Evolutionary conservation across 1,140 invertebrate species (phyloP).

Genomic region (Lasioglossum albipes): DNA sequence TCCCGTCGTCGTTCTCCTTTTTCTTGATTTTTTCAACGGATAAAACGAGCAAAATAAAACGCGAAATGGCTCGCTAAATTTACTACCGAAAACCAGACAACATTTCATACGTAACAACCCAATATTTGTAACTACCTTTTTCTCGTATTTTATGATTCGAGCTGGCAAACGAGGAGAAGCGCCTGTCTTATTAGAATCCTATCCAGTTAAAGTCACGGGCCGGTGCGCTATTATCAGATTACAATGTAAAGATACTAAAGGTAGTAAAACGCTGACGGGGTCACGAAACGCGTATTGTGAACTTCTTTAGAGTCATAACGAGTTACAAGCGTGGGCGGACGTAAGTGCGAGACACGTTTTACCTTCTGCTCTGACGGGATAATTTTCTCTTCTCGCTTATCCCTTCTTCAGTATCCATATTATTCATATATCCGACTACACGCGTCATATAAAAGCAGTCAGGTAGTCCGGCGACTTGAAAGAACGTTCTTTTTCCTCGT

Average conservation of each 20-base stretch:
- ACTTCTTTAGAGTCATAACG: constrained; percentile 66
- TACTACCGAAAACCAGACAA: no score
- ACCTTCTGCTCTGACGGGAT: constrained; percentile 70
- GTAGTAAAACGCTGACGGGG: constrained; percentile 75
- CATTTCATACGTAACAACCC: not conserved
- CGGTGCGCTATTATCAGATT: constrained; percentile 73
- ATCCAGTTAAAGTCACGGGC: constrained; percentile 69
- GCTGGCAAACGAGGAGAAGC: constrained; percentile 19
- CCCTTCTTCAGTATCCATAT: constrained; percentile 58
- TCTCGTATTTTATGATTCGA: constrained; percentile 15
- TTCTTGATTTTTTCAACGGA: constrained; percentile 1
- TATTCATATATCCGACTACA: constrained; percentile 51
- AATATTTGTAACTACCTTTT: not conserved
- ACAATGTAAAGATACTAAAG: constrained; percentile 73
- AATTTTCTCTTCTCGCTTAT: constrained; percentile 71
- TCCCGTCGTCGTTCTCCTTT: not conserved
- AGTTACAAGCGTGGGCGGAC: constrained; percentile 76
- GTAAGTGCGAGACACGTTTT: constrained; percentile 65
- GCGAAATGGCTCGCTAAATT: not conserved
- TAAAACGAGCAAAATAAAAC: not conserved
- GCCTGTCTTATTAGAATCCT: constrained; percentile 47
- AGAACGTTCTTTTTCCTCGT: not conserved
- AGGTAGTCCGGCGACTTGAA: constrained; percentile 19
- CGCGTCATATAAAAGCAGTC: constrained; percentile 19
- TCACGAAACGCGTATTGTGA: constrained; percentile 66